Evolutionary conservation across 92 coral and sea anemone genomes (phyloP), one percentile per base, ranked within the genome.

Genomic region (Paramuricea clavata): DNA sequence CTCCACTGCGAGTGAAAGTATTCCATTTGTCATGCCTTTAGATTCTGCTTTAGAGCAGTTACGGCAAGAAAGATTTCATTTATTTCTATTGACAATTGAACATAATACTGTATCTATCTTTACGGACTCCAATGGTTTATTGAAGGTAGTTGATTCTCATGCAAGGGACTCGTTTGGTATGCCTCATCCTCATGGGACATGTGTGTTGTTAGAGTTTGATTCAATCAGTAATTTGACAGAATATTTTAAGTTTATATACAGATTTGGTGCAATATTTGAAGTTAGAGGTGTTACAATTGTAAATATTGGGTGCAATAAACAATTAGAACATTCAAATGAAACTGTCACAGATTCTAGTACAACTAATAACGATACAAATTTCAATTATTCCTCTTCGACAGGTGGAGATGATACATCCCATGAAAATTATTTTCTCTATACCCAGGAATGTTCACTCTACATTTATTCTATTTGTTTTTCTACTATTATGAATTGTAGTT

Each of bases 381-480:
- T 50, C 19, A 12, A 19, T 16, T 42, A 12, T 12, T 16, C 21
- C 59, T 50, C 59, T 50, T 50, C 21, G 22, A 50, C 59, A 50
- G 17, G 2, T 4, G 59, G 19, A 50, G 17, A 50, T 50, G 22
- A 50, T 2, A 12, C 11, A 50, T 50, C 59, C 21, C 49, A 42
- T 42, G 6, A 42, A 42, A 50, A 12, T 16, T 19, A 39, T 33
- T 71, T 68, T 28, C 83, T 82, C 60, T 43, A 28, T 41, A 81
- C 73, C 52, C 82, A 87, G 43, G 87, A 87, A 54, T 81, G 61
- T 81, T 69, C 81, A 69, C 28, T 87, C 60, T 87, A 59, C 86
- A 69, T 87, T 79, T 87, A 80, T 80, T 81, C 87, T 72, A 69
- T 88, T 27, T 74, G 83, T 82, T 88, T 88, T 87, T 88, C 91